Percentiles rank a stretch among this genome's conserved stretches.
These are phyloP conservation scores for Progne subis DNA, from an alignment of 2,113 vertebrate genomes.

Conservation along the genomic window DNA sequence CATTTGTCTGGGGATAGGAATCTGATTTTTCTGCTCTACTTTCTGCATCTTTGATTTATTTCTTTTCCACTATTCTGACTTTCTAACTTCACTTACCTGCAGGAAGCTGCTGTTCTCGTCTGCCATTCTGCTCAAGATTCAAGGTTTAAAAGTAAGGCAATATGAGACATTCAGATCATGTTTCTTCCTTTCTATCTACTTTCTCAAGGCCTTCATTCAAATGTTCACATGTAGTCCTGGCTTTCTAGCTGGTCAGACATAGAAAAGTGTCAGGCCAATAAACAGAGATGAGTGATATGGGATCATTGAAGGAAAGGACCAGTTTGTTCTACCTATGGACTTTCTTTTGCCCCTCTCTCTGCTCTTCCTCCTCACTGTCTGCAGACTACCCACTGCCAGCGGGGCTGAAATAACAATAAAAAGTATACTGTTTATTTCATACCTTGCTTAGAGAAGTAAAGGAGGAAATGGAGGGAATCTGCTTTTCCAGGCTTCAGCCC, in stretches of 20 bases:
- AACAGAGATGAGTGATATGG: background rate
- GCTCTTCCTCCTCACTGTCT: background rate
- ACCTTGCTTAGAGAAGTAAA: background rate
- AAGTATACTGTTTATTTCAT: background rate
- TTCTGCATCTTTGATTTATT: background rate
- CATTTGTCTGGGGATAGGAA: background rate
- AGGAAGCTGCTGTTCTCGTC: background rate
- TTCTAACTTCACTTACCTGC: background rate
- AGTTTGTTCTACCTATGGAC: background rate
- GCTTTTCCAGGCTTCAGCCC: background rate
- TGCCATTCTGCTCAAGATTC: background rate
- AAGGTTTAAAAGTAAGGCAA: background rate
- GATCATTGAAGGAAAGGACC: background rate
- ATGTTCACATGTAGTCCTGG: background rate
- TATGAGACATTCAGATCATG: background rate
- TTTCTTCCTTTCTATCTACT: background rate
- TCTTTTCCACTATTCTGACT: background rate
- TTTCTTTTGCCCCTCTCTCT: background rate
- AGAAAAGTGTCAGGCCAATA: background rate
- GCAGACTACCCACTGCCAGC: background rate
- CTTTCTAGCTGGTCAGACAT: background rate
- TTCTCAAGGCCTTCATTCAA: background rate
- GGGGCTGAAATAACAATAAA: background rate
- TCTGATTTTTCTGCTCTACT: background rate
- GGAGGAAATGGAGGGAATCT: background rate